Evolutionary conservation across 2,797 vertebrate species (phyloP).

Genomic region (Danio jaintianensis): DNA sequence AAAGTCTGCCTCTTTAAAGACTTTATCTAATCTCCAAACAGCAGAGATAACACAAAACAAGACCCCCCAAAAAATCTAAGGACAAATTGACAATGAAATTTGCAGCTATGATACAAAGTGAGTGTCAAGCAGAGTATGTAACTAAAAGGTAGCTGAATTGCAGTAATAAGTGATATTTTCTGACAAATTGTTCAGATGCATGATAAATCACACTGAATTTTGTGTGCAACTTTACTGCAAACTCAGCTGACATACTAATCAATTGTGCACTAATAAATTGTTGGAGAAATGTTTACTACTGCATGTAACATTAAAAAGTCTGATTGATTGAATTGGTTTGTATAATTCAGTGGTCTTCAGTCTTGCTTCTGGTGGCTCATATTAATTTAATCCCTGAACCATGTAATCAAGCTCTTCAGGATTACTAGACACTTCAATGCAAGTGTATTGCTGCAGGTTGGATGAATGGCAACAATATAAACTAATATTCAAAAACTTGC

Average conservation of each 20-base stretch:
- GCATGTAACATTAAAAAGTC: background rate
- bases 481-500: background rate
- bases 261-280: background rate
- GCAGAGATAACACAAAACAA: constrained; percentile 50
- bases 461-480: background rate
- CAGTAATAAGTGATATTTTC: background rate
- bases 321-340: background rate
- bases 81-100: constrained; percentile 42
- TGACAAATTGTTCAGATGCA: background rate
- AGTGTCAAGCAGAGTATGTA: background rate
- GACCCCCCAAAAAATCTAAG: constrained; percentile 43
- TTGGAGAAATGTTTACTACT: background rate
- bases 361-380: background rate
- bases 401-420: background rate
- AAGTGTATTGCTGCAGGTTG: background rate
- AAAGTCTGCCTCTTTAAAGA: constrained; percentile 83
- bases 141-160: background rate
- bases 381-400: background rate
- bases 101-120: constrained; percentile 23
- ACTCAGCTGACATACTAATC: background rate
- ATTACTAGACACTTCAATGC: background rate
- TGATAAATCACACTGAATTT: background rate
- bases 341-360: background rate
- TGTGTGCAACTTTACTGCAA: background rate
- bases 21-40: constrained; percentile 79